phyloP scores from a whole-genome alignment of 2,113 vertebrate genomes.

The Bagarius yarrelli region DNA sequence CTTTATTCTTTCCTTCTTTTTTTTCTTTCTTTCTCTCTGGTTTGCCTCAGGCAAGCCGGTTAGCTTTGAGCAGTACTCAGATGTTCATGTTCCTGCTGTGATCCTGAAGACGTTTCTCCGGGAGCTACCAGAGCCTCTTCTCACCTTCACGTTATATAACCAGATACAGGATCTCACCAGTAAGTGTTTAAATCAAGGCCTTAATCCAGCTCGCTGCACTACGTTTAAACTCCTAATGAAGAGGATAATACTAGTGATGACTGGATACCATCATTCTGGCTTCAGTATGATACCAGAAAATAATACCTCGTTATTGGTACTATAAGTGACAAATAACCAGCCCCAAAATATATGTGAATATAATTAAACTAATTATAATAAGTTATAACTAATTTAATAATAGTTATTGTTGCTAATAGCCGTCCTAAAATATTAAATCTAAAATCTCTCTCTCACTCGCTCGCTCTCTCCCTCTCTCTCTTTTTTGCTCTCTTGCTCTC shows the following conservation, averaged over 20 bases:
- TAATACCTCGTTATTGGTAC: too few species aligned
- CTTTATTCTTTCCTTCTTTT: not conserved
- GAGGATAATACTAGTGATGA: not conserved
- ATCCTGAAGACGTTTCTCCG: conserved; percentile 85
- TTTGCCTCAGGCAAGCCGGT: conserved; percentile 76
- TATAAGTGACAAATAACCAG: too few species aligned
- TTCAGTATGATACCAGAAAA: too few species aligned
- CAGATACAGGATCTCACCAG: conserved; percentile 74
- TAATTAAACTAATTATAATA: too few species aligned
- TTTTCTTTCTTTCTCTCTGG: not conserved
- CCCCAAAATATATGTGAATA: too few species aligned
- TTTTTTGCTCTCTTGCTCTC: too few species aligned
- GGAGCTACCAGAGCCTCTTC: conserved; percentile 82
- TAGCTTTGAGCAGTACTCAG: conserved; percentile 72
- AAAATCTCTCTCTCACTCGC: too few species aligned
- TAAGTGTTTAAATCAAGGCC: conserved; percentile 59
- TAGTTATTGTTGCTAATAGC: too few species aligned
- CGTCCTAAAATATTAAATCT: too few species aligned
- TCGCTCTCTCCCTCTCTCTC: too few species aligned
- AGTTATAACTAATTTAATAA: too few species aligned
- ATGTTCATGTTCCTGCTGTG: conserved; percentile 78
- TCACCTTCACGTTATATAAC: conserved; percentile 77
- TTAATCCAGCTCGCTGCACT: not conserved
- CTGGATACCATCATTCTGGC: too few species aligned
- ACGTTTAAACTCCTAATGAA: not conserved